Conservation (phyloP, 2,113 vertebrate species). For the Aleadryas rufinucha region DNA sequence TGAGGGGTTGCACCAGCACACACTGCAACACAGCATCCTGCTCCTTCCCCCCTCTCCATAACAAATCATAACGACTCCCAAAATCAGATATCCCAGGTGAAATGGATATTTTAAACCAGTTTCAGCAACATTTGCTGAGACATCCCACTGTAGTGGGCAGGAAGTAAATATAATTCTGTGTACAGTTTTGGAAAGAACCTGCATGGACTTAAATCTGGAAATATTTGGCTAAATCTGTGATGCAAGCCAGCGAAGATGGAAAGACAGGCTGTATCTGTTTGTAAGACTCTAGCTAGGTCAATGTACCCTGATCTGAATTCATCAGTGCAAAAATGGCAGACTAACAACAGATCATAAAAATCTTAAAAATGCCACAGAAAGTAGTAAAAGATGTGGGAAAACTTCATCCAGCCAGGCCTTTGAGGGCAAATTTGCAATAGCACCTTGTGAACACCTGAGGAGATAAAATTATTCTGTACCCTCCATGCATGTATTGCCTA, state of each 20-base stretch:
- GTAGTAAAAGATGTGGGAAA: background rate
- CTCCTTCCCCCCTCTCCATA: background rate
- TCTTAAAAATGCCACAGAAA: background rate
- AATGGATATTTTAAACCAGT: background rate
- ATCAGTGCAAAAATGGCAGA: background rate
- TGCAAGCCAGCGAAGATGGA: background rate
- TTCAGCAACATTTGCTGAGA: background rate
- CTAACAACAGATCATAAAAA: background rate
- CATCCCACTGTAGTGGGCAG: background rate
- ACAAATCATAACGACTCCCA: background rate
- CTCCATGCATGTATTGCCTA: background rate
- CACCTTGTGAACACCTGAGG: background rate
- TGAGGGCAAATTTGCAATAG: background rate
- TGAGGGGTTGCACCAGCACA: background rate
- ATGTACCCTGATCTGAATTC: background rate
- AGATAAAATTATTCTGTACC: background rate
- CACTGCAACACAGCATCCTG: background rate
- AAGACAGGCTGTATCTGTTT: background rate
- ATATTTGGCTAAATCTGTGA: background rate
- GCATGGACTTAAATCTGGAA: background rate
- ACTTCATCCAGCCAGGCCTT: background rate
- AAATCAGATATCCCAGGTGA: background rate
- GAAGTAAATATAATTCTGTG: background rate
- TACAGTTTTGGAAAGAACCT: background rate
- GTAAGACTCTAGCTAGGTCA: background rate